Evolutionary conservation across 2,888 invertebrate genomes (phyloP).

Genomic region (Tetheella fluctuosa): DNA sequence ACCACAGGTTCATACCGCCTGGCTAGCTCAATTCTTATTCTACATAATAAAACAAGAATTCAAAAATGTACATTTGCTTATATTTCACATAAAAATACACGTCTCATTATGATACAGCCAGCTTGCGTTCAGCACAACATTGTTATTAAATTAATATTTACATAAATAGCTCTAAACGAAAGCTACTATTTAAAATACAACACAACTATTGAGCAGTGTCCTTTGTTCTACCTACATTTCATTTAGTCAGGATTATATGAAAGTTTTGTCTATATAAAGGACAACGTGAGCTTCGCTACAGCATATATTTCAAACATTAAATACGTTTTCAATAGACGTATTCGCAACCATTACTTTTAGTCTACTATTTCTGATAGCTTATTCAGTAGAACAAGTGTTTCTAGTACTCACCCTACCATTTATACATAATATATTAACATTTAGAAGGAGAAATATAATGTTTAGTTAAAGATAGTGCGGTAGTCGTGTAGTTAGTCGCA

Average conservation of each 20-base stretch:
- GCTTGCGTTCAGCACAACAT: constrained; percentile 47
- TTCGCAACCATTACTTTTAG: background rate
- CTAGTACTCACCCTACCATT: constrained; percentile 29
- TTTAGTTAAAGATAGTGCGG: constrained; percentile 19
- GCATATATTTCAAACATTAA: background rate
- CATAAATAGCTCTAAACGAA: constrained; percentile 21
- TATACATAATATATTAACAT: constrained; percentile 25
- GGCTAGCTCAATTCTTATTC: background rate
- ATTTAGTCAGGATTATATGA: constrained; percentile 10
- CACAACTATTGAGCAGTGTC: constrained; percentile 34
- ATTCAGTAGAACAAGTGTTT: constrained; percentile 25
- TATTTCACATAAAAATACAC: constrained; percentile 81
- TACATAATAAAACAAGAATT: constrained; percentile 66
- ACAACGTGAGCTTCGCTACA: background rate
- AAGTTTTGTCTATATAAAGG: background rate
- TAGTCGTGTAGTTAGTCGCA: constrained; percentile 40
- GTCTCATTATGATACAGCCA: constrained; percentile 67
- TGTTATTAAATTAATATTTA: constrained; percentile 55
- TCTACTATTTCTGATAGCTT: background rate
- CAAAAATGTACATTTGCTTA: constrained; percentile 77
- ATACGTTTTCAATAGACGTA: background rate
- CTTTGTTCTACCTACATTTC: constrained; percentile 19
- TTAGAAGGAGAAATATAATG: constrained; percentile 25
- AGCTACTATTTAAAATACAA: constrained; percentile 25
- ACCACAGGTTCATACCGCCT: background rate